Evolutionary conservation across 2,797 vertebrate genomes (phyloP).

Genomic region (Tolypeutes matacus): DNA sequence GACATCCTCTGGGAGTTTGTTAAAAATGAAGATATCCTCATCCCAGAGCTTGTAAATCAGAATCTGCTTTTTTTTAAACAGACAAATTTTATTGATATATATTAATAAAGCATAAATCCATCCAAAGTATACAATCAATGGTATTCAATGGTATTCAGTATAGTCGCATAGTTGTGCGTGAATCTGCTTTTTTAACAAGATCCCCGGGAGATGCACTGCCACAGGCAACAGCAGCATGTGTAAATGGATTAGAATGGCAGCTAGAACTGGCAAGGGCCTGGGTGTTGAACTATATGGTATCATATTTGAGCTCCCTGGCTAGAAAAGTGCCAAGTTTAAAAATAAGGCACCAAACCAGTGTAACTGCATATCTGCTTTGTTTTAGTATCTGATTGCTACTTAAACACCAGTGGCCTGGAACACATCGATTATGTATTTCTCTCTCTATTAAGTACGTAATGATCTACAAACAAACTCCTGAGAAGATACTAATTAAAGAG

Average conservation of each 20-base stretch:
- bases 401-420: slow-evolving; percentile 55
- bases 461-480: slow-evolving; percentile 44
- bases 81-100: too few relatives aligned
- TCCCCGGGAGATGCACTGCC: background rate
- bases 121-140: too few relatives aligned
- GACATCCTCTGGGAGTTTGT: background rate
- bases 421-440: slow-evolving; percentile 57
- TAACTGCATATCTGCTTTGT: slow-evolving; percentile 32
- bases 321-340: slow-evolving; percentile 43
- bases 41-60: background rate
- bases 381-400: slow-evolving; percentile 63
- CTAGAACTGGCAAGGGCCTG: background rate
- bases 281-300: background rate
- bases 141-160: too few relatives aligned
- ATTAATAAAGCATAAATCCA: too few relatives aligned
- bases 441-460: slow-evolving; percentile 57
- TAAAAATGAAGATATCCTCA: background rate
- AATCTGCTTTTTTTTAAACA: background rate
- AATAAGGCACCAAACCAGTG: background rate
- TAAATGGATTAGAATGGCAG: background rate
- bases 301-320: background rate
- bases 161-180: background rate
- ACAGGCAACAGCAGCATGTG: background rate
- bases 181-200: background rate
- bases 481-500: slow-evolving; percentile 54